Percentiles rank a stretch among this genome's conserved stretches.
phyloP scores from a whole-genome alignment of 2,797 vertebrate species.

The Tiaroga cobitis region DNA sequence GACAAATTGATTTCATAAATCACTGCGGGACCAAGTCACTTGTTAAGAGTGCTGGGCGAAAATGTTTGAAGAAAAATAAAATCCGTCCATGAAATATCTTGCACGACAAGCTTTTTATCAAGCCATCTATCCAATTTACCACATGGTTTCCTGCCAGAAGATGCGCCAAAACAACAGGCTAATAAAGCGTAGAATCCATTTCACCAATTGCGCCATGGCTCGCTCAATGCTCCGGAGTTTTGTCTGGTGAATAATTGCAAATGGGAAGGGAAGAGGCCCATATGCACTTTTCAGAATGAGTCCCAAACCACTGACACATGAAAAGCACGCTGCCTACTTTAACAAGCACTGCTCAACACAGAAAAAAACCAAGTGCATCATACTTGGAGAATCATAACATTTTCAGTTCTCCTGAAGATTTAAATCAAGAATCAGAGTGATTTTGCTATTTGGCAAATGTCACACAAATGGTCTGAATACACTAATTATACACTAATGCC shows the following conservation, averaged over 20 bases:
- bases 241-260: slow-evolving; percentile 72
- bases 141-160: slow-evolving; percentile 72
- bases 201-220: slow-evolving; percentile 63
- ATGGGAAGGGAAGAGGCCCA: slow-evolving; percentile 69
- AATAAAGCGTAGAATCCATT: slow-evolving; percentile 70
- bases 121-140: slow-evolving; percentile 77
- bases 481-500: slow-evolving; percentile 13
- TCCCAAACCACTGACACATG: slow-evolving; percentile 64
- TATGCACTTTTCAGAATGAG: slow-evolving; percentile 65
- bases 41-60: slow-evolving; percentile 64
- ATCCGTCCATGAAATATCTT: slow-evolving; percentile 65
- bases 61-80: slow-evolving; percentile 63
- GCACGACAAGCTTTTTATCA: slow-evolving; percentile 75
- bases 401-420: slow-evolving; percentile 12
- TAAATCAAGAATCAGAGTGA: slow-evolving; percentile 20
- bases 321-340: slow-evolving; percentile 60
- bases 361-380: neutral
- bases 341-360: slow-evolving; percentile 16
- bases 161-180: slow-evolving; percentile 70
- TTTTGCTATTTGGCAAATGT: slow-evolving; percentile 27
- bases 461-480: slow-evolving; percentile 23
- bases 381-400: slow-evolving; percentile 15
- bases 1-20: slow-evolving; percentile 81
- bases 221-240: slow-evolving; percentile 67
- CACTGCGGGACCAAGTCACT: slow-evolving; percentile 71